A percentile compares a stretch with the other conserved stretches of the same genome.
These are phyloP conservation scores for Tuta absoluta DNA, from an alignment of 2,888 invertebrate species.

Conservation along the genomic window DNA sequence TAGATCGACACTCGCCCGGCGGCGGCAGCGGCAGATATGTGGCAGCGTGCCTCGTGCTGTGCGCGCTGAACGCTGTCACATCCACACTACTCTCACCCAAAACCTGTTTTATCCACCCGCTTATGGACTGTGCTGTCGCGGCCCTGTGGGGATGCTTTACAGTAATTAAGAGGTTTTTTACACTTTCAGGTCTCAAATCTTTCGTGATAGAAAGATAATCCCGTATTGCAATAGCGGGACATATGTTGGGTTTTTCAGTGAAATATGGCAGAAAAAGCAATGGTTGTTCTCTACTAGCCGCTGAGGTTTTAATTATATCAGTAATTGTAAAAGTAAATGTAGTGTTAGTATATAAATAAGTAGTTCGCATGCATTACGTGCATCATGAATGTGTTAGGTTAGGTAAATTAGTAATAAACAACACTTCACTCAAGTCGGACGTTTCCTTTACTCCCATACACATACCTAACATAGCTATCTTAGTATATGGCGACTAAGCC, in stretches of 20 bases:
- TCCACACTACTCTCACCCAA: constrained; percentile 11
- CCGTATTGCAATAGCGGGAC: not conserved
- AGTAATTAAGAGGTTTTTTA: constrained; percentile 10
- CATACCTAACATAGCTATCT: too few species aligned
- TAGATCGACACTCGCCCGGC: not conserved
- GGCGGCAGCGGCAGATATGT: constrained; percentile 31
- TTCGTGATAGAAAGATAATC: constrained; percentile 24
- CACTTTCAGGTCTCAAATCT: not conserved
- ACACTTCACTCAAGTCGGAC: too few species aligned
- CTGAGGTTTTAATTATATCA: constrained; percentile 34
- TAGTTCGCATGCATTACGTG: too few species aligned
- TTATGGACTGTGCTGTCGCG: constrained; percentile 18
- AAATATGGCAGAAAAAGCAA: constrained; percentile 25
- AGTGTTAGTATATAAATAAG: too few species aligned
- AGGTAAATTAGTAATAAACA: too few species aligned
- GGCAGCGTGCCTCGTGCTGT: constrained; percentile 33
- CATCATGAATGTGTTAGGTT: too few species aligned
- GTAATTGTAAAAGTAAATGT: too few species aligned
- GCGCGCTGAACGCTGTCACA: constrained; percentile 24
- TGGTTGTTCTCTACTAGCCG: constrained; percentile 27
- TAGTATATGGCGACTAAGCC: too few species aligned
- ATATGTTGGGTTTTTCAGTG: not conserved
- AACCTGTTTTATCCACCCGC: constrained; percentile 21
- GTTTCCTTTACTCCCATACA: too few species aligned
- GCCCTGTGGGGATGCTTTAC: constrained; percentile 17